A percentile compares a stretch with the other conserved stretches of the same genome.
phyloP scores from a whole-genome alignment of 1,140 invertebrate genomes.

The Dendroctonus valens region DNA sequence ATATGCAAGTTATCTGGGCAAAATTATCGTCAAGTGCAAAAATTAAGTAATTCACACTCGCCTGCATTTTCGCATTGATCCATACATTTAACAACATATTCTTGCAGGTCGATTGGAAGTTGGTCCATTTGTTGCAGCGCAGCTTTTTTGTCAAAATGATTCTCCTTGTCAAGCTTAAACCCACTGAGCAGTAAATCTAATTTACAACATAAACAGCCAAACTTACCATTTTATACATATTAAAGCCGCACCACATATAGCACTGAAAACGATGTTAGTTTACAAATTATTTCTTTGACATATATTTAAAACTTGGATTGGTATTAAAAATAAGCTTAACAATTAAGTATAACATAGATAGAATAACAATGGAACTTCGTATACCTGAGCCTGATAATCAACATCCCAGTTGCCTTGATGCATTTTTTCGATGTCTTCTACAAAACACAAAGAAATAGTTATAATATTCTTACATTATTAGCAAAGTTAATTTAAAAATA shows the following conservation, averaged over 20 bases:
- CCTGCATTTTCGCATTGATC: slow-evolving; percentile 33
- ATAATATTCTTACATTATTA: slow-evolving; percentile 3
- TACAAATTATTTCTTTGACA: not conserved
- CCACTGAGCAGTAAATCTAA: not conserved
- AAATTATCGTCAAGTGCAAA: not conserved
- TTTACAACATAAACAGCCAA: slow-evolving; percentile 2
- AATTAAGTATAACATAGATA: no score
- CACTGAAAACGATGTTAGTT: slow-evolving; percentile 21
- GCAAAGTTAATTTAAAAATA: not conserved
- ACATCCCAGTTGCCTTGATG: slow-evolving; percentile 42
- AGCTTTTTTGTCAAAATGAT: slow-evolving; percentile 30
- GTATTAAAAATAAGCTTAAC: no score
- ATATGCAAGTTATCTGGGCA: no score
- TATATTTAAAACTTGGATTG: no score
- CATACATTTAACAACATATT: slow-evolving; percentile 21
- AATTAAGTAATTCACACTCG: not conserved
- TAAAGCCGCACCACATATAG: slow-evolving; percentile 53
- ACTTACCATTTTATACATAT: slow-evolving; percentile 55
- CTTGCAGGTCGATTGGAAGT: slow-evolving; percentile 18
- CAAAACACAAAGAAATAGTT: slow-evolving; percentile 10
- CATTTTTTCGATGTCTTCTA: slow-evolving; percentile 45
- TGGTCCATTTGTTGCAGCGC: slow-evolving; percentile 13
- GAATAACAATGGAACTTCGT: not conserved
- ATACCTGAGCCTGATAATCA: slow-evolving; percentile 37
- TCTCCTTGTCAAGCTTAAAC: slow-evolving; percentile 36